These are phyloP conservation scores for Eptatretus atami DNA, from an alignment of 2,797 vertebrate species.

Conservation along the genomic window DNA sequence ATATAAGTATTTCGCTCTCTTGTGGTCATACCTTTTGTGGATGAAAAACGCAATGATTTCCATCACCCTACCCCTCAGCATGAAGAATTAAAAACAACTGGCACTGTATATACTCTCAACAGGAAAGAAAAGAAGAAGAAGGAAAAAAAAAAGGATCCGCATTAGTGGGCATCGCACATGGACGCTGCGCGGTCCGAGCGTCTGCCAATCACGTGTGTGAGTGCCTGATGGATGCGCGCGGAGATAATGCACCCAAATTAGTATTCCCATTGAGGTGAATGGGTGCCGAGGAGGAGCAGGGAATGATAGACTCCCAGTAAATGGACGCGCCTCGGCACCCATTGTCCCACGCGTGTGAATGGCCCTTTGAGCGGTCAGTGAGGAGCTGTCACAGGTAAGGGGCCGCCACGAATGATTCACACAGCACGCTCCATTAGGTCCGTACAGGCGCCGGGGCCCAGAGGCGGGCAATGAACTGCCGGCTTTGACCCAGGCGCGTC, in stretches of 20 bases:
- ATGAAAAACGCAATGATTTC: too few species aligned
- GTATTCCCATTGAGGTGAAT: conserved; percentile 2
- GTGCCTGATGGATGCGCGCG: conserved; percentile 1
- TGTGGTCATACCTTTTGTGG: too few species aligned
- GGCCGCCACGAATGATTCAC: conserved; percentile 1
- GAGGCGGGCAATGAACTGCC: not conserved
- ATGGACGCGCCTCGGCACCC: not conserved
- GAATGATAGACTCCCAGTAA: conserved; percentile 5
- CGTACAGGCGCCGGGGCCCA: not conserved
- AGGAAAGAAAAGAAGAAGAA: too few species aligned
- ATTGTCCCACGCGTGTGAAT: conserved; percentile 4
- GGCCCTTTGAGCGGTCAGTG: conserved; percentile 4
- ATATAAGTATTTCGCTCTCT: too few species aligned
- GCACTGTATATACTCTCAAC: too few species aligned
- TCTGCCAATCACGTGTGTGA: not conserved
- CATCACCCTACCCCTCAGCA: too few species aligned
- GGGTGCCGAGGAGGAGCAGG: conserved; percentile 1
- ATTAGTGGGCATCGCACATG: too few species aligned
- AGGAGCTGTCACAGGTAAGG: conserved; percentile 5
- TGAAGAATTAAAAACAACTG: too few species aligned
- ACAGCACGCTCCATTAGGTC: conserved; percentile 2
- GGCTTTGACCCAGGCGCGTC: too few species aligned
- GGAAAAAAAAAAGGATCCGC: too few species aligned
- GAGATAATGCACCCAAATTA: conserved; percentile 6
- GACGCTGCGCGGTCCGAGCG: too few species aligned